These are phyloP conservation scores for Chelonia mydas DNA, from an alignment of 2,797 vertebrate species.

Conservation along the genomic window DNA sequence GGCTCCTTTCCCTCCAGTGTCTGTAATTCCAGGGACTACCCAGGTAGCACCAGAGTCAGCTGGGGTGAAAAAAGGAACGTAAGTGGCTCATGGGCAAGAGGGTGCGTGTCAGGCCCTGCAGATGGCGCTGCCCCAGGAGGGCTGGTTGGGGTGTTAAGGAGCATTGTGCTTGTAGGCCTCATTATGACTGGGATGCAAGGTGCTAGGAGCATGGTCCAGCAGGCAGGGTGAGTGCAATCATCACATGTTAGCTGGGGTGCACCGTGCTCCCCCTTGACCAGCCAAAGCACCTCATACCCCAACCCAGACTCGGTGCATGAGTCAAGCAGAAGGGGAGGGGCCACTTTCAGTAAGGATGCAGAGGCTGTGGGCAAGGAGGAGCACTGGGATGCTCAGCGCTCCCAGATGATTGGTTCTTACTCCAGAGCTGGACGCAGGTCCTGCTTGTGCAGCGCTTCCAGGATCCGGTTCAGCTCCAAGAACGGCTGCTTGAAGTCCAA, in stretches of 20 bases:
- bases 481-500: conserved; percentile 94
- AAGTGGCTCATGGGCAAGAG: background rate
- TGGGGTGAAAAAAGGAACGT: background rate
- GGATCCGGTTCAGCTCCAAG: conserved; percentile 91
- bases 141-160: background rate
- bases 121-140: background rate
- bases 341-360: background rate
- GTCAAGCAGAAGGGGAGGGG: background rate
- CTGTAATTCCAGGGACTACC: background rate
- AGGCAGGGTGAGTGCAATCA: background rate
- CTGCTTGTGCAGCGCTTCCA: conserved; percentile 91
- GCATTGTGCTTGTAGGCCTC: background rate
- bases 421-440: conserved; percentile 90
- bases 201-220: background rate
- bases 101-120: background rate
- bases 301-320: background rate
- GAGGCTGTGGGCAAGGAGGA: background rate
- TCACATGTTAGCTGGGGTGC: background rate
- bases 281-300: background rate
- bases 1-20: background rate
- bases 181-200: background rate
- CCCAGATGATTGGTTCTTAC: conserved; percentile 74
- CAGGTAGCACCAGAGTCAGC: background rate
- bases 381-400: background rate
- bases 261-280: background rate